Conservation (phyloP, 2,888 invertebrate genomes). For the Ischnus inquisitorius region DNA sequence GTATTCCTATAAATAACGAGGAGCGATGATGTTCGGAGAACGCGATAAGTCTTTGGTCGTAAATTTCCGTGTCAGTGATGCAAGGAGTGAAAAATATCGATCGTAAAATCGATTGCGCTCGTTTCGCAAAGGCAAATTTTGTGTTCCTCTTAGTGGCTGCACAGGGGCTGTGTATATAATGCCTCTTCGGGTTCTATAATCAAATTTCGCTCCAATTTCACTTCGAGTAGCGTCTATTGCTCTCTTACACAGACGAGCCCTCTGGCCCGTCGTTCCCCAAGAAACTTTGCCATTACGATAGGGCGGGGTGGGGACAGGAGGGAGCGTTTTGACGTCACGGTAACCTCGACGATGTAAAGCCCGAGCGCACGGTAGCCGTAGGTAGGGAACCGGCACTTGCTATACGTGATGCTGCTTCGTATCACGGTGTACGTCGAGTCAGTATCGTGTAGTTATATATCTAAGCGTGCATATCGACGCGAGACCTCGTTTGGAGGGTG, state of each 20-base stretch:
- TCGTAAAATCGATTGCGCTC: conserved; percentile 17
- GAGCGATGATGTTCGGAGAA: not conserved
- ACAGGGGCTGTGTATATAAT: conserved; percentile 12
- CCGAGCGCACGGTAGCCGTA: not conserved
- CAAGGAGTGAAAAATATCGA: not conserved
- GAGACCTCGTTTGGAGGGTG: not conserved
- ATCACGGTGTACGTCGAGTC: too few species aligned
- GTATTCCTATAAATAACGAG: not conserved
- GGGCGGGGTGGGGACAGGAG: not conserved
- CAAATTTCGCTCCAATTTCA: conserved; percentile 76
- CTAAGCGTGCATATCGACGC: not conserved
- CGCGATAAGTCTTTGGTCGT: not conserved
- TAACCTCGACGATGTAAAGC: conserved; percentile 4
- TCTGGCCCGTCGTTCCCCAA: conserved; percentile 12
- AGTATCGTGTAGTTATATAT: not conserved
- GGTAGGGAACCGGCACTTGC: not conserved
- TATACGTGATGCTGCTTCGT: not conserved
- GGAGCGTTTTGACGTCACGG: conserved; percentile 53
- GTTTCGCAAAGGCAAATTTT: conserved; percentile 45
- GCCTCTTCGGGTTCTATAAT: conserved; percentile 70
- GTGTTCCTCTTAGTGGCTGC: conserved; percentile 18
- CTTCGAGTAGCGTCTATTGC: conserved; percentile 39
- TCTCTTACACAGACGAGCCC: conserved; percentile 10
- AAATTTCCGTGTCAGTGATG: too few species aligned
- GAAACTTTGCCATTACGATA: conserved; percentile 72